Base-by-base conservation (phyloP, 92 coral and sea anemone genomes). In the Epizoanthus ramosus region DNA sequence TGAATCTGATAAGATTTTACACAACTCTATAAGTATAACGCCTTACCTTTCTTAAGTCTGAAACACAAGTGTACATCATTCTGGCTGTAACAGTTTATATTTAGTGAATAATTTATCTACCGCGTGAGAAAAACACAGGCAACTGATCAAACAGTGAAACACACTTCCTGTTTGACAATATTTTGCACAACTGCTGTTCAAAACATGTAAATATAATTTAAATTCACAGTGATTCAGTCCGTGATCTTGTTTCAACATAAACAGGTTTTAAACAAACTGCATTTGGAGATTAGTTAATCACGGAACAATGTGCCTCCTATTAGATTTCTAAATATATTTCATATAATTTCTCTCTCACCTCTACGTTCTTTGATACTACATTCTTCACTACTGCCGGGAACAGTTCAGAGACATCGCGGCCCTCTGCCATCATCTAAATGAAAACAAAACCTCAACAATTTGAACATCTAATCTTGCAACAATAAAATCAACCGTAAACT, bases 371-470 rank as follows among this genome's bases (percentile, higher is more conserved):
- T 7, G 98, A 95, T 61, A 94, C 98, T 23, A 95, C 98, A 90
- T 95, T 95, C 86, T 95, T 95, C 23, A 95, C 98, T 23, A 95
- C 96, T 56, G 98, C 93, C 8, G 98, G 94, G 87, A 95, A 95
- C 54, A 95, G 83, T 56, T 93, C 95, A 4, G 98, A 95, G 79
- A 95, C 88, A 79, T 95, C 98, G 37, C 92, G 88, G 5, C 98
- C 98, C 81, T 93, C 92, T 64, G 98, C 97, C 90, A 95, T 87
- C 68, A 88, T 91, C 98, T 95, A 56, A 52, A 58, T 6, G 67
- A 22, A 87, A 23, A 35, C 39, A 68, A 76, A 85, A 60, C 23
- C 21, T 59, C 1, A 14, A 65, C 4, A 19, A 85, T n/a, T 71
- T 5, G 60, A 28, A n/a, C 14, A 54, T 23, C 59, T 45, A 8